Evolutionary conservation across 2,113 vertebrate genomes (phyloP).

Genomic region (Carlito syrichta): DNA sequence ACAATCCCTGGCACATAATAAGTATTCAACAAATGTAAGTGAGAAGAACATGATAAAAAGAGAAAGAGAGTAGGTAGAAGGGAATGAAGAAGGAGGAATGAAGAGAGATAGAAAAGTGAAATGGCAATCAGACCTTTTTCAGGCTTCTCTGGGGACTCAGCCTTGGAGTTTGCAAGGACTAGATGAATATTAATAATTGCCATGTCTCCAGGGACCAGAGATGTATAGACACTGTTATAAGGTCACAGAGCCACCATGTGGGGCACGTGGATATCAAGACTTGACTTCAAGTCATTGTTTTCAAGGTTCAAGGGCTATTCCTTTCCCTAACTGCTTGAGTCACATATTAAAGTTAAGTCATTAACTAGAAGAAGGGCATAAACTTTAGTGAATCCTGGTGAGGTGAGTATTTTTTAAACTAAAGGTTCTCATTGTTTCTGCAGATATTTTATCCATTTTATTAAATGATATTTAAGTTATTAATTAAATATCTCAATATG

Average conservation of each 20-base stretch:
- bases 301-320: not conserved
- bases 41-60: not conserved
- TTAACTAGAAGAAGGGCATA: not conserved
- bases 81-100: not conserved
- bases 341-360: not conserved
- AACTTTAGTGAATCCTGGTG: not conserved
- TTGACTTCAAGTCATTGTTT: not conserved
- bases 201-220: not conserved
- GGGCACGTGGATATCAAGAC: not conserved
- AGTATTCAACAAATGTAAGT: not conserved
- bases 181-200: not conserved
- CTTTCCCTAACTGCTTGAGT: not conserved
- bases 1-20: not conserved
- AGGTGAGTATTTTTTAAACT: not conserved
- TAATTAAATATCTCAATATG: constrained; percentile 1
- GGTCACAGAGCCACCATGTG: not conserved
- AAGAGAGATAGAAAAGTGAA: not conserved
- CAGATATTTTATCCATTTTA: not conserved
- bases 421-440: not conserved
- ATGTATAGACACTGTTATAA: not conserved
- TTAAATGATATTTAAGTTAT: not conserved
- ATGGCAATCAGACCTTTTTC: not conserved
- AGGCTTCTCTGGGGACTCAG: not conserved
- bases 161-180: not conserved
- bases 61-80: not conserved